Evolutionary conservation across 1,140 invertebrate species (phyloP).

Genomic region (Drosophila ohnishii): DNA sequence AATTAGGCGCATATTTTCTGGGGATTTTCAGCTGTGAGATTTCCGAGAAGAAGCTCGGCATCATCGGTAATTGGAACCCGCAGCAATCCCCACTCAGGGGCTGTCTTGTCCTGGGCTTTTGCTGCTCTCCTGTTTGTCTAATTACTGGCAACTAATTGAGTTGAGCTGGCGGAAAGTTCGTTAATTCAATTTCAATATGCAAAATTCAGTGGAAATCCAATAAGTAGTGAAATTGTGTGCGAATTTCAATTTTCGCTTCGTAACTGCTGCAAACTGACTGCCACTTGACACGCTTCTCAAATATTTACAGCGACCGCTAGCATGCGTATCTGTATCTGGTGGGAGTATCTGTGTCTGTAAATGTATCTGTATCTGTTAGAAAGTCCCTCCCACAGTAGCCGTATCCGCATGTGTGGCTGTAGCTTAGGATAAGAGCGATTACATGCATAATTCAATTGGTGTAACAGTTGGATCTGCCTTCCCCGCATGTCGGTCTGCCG

Average conservation of each 20-base stretch:
- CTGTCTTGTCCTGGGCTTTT: conserved; percentile 3
- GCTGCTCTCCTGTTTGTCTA: conserved; percentile 52
- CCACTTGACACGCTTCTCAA: conserved; percentile 52
- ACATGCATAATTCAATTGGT: conserved; percentile 80
- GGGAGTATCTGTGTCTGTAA: conserved; percentile 7
- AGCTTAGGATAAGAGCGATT: conserved; percentile 68
- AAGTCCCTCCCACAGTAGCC: conserved; percentile 7
- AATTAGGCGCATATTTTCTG: conserved; percentile 77
- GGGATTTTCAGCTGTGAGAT: conserved; percentile 44
- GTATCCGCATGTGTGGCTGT: conserved; percentile 20
- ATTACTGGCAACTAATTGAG: conserved; percentile 70
- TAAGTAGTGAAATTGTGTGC: conserved; percentile 32
- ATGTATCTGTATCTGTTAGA: conserved; percentile 7
- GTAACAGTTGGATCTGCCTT: conserved; percentile 57
- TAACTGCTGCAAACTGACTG: conserved; percentile 43
- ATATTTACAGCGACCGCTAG: conserved; percentile 41
- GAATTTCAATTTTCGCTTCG: conserved; percentile 21
- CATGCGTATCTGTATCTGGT: conserved; percentile 3
- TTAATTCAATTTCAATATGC: conserved; percentile 66
- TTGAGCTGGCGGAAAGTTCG: conserved; percentile 21
- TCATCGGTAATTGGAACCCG: conserved; percentile 60
- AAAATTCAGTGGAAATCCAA: conserved; percentile 47
- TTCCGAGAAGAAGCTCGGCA: conserved; percentile 26
- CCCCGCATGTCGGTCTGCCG: conserved; percentile 6
- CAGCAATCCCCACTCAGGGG: conserved; percentile 33